phyloP scores from a whole-genome alignment of 2,113 vertebrate genomes.

The Salminus brasiliensis region DNA sequence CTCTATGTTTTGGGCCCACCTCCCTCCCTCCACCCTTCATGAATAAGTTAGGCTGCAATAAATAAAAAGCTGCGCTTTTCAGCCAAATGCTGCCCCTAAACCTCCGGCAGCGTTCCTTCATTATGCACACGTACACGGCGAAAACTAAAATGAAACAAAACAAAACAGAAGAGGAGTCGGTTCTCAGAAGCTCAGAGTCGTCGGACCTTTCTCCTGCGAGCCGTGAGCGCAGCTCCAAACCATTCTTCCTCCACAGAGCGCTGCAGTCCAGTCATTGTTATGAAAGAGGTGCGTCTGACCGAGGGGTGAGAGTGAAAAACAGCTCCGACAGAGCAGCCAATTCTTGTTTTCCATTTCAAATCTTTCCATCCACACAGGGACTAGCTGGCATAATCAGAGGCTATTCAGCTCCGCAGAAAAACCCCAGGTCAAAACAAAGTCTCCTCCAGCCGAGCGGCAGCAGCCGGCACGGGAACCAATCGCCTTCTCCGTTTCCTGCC shows the following conservation, averaged over 20 bases:
- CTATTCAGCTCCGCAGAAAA: conserved; percentile 31
- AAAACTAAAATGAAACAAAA: conserved; percentile 1
- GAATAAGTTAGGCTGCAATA: background rate
- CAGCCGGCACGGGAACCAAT: background rate
- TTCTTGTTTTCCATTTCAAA: conserved; percentile 44
- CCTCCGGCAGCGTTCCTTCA: conserved; percentile 6
- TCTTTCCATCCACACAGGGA: conserved; percentile 42
- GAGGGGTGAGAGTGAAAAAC: conserved; percentile 42
- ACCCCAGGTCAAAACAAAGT: conserved; percentile 43
- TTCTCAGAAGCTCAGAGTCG: background rate
- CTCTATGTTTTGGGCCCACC: no score
- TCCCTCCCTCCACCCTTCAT: background rate
- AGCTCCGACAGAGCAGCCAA: conserved; percentile 46
- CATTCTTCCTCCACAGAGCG: conserved; percentile 26
- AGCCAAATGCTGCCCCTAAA: background rate
- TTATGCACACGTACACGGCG: background rate
- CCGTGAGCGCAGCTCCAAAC: conserved; percentile 4
- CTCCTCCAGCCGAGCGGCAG: conserved; percentile 33
- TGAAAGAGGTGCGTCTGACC: conserved; percentile 34
- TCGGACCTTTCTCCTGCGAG: conserved; percentile 14
- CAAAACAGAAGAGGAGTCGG: conserved; percentile 2
- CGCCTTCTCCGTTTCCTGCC: background rate
- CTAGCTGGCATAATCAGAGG: conserved; percentile 46
- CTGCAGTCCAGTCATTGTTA: conserved; percentile 34
- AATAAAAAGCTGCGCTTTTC: background rate